Evolutionary conservation across 2,888 invertebrate genomes (phyloP).

Genomic region (Apoda limacodes): DNA sequence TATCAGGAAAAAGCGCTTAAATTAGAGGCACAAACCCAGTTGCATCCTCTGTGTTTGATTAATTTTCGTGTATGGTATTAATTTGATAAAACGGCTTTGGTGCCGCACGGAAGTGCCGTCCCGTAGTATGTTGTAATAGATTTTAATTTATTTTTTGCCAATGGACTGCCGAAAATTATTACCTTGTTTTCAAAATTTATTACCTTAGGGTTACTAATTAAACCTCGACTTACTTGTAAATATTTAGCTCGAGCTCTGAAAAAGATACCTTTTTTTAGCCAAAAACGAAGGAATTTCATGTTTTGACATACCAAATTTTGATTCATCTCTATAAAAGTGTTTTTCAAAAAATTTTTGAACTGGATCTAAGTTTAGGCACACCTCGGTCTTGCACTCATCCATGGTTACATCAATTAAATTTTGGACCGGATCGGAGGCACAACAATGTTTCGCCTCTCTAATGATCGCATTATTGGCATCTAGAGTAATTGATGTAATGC

Average conservation of each 20-base stretch:
- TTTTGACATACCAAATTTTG: no score
- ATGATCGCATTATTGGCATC: constrained; percentile 2
- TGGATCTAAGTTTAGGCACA: constrained; percentile 1
- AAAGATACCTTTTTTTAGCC: neutral
- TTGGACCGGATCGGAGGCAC: neutral
- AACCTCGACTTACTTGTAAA: constrained; percentile 1
- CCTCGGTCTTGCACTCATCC: neutral
- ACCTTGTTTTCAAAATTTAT: constrained; percentile 4
- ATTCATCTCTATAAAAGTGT: no score
- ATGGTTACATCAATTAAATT: neutral
- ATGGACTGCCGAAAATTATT: constrained; percentile 2
- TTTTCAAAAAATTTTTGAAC: constrained; percentile 3
- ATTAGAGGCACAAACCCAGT: no score
- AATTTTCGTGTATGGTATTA: constrained; percentile 4
- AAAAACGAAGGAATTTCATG: neutral
- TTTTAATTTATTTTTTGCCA: constrained; percentile 3
- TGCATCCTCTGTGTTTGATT: constrained; percentile 2
- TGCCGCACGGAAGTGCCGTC: constrained; percentile 5
- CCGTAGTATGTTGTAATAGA: constrained; percentile 2
- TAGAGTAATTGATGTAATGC: constrained; percentile 5
- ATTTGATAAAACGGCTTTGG: no score
- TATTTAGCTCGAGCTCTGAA: constrained; percentile 1
- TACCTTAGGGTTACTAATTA: constrained; percentile 2
- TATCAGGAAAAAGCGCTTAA: no score
- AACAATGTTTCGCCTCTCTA: constrained; percentile 5